phyloP scores from a whole-genome alignment of 2,113 vertebrate species.

The Numida meleagris region DNA sequence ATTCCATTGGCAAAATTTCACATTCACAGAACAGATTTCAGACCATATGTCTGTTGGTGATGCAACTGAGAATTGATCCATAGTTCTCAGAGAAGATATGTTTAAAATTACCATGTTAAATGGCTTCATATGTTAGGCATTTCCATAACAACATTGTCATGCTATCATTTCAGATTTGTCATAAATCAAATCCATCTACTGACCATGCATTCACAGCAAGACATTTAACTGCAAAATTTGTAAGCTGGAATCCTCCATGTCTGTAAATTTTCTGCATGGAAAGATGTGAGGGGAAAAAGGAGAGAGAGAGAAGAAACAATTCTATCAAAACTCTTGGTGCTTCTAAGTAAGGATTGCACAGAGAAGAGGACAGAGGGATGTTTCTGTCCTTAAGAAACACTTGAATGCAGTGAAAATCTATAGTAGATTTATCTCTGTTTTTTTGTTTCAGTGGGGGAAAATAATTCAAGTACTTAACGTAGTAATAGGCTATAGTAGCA shows the following conservation, averaged over 20 bases:
- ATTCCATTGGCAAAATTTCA: constrained; percentile 48
- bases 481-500: not conserved
- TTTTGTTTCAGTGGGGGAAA: not conserved
- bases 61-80: constrained; percentile 44
- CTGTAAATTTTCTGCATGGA: not conserved
- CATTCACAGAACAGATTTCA: constrained; percentile 65
- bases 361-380: not conserved
- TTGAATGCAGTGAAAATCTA: not conserved
- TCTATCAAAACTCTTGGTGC: not conserved
- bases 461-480: not conserved
- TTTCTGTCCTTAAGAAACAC: not conserved
- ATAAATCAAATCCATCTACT: not conserved
- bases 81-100: constrained; percentile 40
- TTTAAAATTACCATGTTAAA: constrained; percentile 41
- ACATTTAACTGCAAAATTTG: not conserved
- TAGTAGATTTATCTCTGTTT: not conserved
- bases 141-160: constrained; percentile 5
- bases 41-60: constrained; percentile 70
- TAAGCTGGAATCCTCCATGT: not conserved
- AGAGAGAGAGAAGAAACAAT: not conserved
- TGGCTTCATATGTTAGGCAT: constrained; percentile 8
- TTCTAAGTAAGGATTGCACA: not conserved
- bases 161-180: constrained; percentile 4
- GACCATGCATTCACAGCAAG: not conserved
- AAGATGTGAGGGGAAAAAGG: not conserved